Base-by-base conservation (phyloP, 1,140 invertebrate genomes). In the Rhagoletis zephyria region DNA sequence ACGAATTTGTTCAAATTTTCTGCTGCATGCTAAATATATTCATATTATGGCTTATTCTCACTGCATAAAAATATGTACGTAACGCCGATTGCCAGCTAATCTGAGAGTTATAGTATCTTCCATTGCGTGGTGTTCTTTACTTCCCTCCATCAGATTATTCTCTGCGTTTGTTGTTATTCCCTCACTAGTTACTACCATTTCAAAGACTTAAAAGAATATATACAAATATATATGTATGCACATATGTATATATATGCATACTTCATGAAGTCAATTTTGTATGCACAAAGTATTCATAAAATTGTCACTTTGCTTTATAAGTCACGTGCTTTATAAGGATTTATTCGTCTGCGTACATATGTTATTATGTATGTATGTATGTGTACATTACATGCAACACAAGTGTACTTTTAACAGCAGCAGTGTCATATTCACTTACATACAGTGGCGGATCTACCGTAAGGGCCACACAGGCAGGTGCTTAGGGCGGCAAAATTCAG, bases 291-390 rank as follows among this genome's bases (percentile, higher is more conserved):
- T 74, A 74, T 14, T 40, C 70, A 74, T 48, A 74, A 74, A 74
- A 74, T 74, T 74, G 70, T 48, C 70, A 74, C 70, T 74, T 74
- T 74, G 48, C 48, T 74, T 74, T 74, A 74, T 74, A 74, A 74
- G 70, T 74, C 70, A 74, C 70, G 70, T 74, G 70, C 70, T 74
- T 45, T 74, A 16, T 12, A 16, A 14, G 45, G 70, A 74, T 74
- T 48, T 74, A 30, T 30, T 30, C 30, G 30, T 30, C 30, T 30
- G 30, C 30, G 30, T 30, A 30, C 30, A 30, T 30, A 30, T 30
- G 30, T 30, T 30, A 30, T 30, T 30, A 30, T 30, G 30, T 30
- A 30, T 30, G 30, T 30, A 30, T 30, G 4, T 63, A 63, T 4
- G 4, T 63, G 4, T 63, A 63, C 61, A 63, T 56, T 56, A 56